A percentile compares a stretch with the other conserved stretches of the same genome.
Conservation (phyloP, 2,888 invertebrate species). For the Hypolimnas misippus region DNA sequence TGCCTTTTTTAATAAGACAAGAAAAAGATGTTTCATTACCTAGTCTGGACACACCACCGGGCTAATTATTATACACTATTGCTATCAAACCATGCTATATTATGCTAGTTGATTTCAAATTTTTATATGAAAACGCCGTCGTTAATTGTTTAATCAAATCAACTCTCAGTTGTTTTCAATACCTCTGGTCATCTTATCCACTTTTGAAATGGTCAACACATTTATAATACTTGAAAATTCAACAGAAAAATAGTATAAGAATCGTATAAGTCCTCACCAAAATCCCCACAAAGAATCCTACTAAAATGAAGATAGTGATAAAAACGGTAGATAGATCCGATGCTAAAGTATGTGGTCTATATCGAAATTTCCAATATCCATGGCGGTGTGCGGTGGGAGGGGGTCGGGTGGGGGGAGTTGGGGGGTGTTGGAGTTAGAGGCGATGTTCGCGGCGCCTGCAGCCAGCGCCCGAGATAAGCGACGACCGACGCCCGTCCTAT, state of each 20-base stretch:
- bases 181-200: too few relatives aligned
- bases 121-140: too few relatives aligned
- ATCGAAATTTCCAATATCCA: slow-evolving; percentile 46
- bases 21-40: too few relatives aligned
- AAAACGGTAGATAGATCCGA: slow-evolving; percentile 38
- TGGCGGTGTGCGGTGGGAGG: slow-evolving; percentile 38
- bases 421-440: slow-evolving; percentile 53
- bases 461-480: slow-evolving; percentile 79
- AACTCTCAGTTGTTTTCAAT: too few relatives aligned
- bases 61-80: too few relatives aligned
- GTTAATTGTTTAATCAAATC: too few relatives aligned
- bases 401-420: slow-evolving; percentile 26
- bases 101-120: too few relatives aligned
- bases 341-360: slow-evolving; percentile 46
- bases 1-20: too few relatives aligned
- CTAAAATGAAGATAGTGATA: slow-evolving; percentile 30
- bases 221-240: background rate
- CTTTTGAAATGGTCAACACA: too few relatives aligned
- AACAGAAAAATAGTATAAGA: background rate
- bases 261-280: background rate
- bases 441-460: slow-evolving; percentile 76
- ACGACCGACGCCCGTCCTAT: slow-evolving; percentile 79
- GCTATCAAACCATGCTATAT: too few relatives aligned
- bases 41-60: too few relatives aligned
- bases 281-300: background rate